Evolutionary conservation across 2,113 vertebrate genomes (phyloP).

Genomic region (Chamaea fasciata): DNA sequence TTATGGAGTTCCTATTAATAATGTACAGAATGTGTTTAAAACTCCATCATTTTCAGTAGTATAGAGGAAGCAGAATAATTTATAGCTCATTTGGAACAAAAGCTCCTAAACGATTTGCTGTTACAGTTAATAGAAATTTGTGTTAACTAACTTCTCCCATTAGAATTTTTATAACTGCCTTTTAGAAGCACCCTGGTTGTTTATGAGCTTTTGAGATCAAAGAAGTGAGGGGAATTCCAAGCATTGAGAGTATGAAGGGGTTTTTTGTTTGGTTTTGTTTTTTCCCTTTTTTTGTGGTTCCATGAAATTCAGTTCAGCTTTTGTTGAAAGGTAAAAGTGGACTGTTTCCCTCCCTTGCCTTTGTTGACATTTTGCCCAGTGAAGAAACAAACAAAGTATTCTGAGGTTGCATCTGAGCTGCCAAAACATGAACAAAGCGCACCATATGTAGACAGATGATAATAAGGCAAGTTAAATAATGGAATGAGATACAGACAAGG

Average conservation of each 20-base stretch:
- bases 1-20: background rate
- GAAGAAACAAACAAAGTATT: background rate
- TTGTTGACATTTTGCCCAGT: background rate
- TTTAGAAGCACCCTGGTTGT: background rate
- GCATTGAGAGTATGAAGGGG: background rate
- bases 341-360: background rate
- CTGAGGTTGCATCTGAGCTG: background rate
- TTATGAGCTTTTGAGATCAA: conserved; percentile 24
- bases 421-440: background rate
- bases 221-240: conserved; percentile 38
- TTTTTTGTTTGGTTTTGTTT: background rate
- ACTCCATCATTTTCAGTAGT: background rate
- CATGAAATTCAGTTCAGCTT: background rate
- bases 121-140: background rate
- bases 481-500: background rate
- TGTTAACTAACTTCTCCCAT: background rate
- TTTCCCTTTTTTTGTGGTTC: background rate
- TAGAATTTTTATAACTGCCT: background rate
- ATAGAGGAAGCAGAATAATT: background rate
- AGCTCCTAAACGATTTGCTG: accelerated
- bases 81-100: background rate
- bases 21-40: background rate
- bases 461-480: background rate
- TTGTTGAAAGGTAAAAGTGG: background rate
- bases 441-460: background rate